Percentiles rank a stretch among this genome's conserved stretches.
These are phyloP conservation scores for Thalassoma bifasciatum DNA, from an alignment of 2,113 vertebrate genomes.

Conservation along the genomic window DNA sequence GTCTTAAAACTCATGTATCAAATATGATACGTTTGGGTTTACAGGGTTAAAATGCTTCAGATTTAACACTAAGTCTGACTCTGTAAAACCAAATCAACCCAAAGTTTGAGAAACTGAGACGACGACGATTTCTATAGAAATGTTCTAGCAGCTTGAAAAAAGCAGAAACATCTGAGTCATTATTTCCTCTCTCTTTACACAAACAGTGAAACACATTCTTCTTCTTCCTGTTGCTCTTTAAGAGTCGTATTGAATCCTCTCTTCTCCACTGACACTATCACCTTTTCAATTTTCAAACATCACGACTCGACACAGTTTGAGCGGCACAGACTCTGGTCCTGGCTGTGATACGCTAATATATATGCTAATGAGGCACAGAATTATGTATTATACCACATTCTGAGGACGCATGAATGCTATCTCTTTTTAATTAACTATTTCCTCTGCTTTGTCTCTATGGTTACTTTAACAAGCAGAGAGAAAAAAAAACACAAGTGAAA, in stretches of 20 bases:
- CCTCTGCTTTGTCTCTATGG: slow-evolving; percentile 17
- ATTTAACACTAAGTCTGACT: too few species aligned
- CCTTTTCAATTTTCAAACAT: background rate
- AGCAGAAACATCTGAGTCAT: background rate
- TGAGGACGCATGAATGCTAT: background rate
- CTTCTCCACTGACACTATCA: background rate
- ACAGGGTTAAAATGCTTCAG: too few species aligned
- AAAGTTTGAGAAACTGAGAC: too few species aligned
- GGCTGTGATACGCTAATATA: background rate
- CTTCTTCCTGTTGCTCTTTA: background rate
- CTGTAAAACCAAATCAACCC: too few species aligned
- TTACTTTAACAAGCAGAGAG: slow-evolving; percentile 20
- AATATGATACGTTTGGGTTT: too few species aligned
- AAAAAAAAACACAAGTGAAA: slow-evolving; percentile 19
- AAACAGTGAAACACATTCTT: background rate
- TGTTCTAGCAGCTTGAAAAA: background rate
- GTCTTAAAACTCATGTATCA: too few species aligned
- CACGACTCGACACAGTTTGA: background rate
- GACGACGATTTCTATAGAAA: too few species aligned
- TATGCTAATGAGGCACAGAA: background rate
- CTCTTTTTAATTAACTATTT: slow-evolving; percentile 4
- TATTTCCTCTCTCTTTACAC: background rate
- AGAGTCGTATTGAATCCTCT: background rate
- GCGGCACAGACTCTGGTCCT: background rate
- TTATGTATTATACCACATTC: background rate